Base-by-base conservation (phyloP, 2,113 vertebrate genomes). In the Aegotheles bennettii region DNA sequence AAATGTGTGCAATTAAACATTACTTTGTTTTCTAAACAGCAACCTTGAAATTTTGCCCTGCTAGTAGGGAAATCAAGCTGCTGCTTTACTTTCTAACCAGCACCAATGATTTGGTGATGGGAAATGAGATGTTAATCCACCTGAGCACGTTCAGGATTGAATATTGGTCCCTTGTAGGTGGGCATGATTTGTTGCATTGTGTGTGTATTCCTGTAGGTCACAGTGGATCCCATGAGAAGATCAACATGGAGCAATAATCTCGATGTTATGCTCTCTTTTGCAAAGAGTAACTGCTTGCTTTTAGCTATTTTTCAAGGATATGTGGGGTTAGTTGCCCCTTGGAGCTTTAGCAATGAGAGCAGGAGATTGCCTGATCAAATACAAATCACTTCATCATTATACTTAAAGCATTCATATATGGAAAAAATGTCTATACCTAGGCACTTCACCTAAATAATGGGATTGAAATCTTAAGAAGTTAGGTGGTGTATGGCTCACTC, bases 1-100 rank as follows among this genome's bases (percentile, higher is more conserved):
- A 94, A 96, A 97, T 96, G 76, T 51, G 36, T 68, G 47, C 69
- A 84, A 96, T 96, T 95, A 91, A 96, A 90, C 79, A 74, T 96
- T 78, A 82, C 84, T 96, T 90, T 90, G 67, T 90, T 95, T 95
- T 90, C 83, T 86, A 92, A 95, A 88, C 36, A 80, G 50, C 85
- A 95, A 88, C 76, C 71, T 93, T 83, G 90, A 93, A 69, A 61
- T 83, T 83, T 64, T 69, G 63, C 57, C 75, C 71, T 80, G 50
- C 50, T 65, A 33, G 11, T 45, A 42, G 33, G 63, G 54, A 59
- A 90, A 65, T 83, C 53, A 80, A 67, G 53, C 67, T 45, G 54
- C 71, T 92, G 82, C 59, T 84, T 84, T 86, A 48, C 26, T 83
- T 93, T 56, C 86, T 63, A 59, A 89, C 42, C 47, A 77, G 50